A percentile compares a stretch with the other conserved stretches of the same genome.
Conservation (phyloP, 2,797 vertebrate species). For the Chloroceryle inda region DNA sequence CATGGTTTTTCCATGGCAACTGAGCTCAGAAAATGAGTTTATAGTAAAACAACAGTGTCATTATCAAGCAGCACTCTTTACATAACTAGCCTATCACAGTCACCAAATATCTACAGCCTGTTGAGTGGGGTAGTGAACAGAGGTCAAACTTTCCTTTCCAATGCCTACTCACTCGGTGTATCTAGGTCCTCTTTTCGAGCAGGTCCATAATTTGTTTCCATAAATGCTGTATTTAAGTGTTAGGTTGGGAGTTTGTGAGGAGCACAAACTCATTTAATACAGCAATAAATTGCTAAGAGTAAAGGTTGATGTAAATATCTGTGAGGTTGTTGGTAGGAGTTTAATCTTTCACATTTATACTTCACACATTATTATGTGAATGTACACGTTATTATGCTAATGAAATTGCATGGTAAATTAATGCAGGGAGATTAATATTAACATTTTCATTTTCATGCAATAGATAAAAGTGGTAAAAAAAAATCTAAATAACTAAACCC, state of each 20-base stretch:
- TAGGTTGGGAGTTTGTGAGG: background rate
- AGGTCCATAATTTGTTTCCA: background rate
- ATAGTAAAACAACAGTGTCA: background rate
- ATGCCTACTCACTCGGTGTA: background rate
- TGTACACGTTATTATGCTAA: background rate
- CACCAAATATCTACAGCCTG: background rate
- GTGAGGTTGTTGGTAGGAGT: background rate
- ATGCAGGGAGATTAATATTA: background rate
- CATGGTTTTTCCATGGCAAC: background rate
- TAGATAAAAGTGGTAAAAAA: background rate
- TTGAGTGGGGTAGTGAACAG: background rate
- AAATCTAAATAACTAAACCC: background rate
- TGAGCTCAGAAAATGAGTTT: constrained; percentile 9
- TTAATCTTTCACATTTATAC: background rate
- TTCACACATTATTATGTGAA: background rate
- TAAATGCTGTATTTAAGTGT: background rate
- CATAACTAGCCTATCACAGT: background rate
- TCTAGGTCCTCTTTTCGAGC: background rate
- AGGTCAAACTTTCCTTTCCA: background rate
- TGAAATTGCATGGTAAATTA: background rate
- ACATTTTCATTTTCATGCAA: background rate
- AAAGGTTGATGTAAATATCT: background rate
- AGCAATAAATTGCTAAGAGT: background rate
- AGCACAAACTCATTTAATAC: background rate
- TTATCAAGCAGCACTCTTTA: background rate